phyloP scores from a whole-genome alignment of 2,113 vertebrate species.

The Pelvicachromis taeniatus region DNA sequence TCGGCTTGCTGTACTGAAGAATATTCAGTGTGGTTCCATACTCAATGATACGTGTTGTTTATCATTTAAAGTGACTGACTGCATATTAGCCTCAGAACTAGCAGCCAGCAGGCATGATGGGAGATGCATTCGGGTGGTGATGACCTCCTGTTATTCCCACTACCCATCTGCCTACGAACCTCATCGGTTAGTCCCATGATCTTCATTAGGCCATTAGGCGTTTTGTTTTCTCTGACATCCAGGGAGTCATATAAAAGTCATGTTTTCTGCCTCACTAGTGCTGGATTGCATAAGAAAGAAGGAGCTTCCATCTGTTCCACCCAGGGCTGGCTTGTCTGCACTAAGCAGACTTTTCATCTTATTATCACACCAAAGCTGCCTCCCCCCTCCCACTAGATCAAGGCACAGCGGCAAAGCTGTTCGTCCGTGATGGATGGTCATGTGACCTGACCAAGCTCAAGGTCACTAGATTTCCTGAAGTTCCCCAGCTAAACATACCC shows the following conservation, averaged over 20 bases:
- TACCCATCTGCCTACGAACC: neutral
- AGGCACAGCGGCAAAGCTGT: neutral
- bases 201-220: constrained; percentile 14
- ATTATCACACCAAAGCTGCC: neutral
- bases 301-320: constrained; percentile 41
- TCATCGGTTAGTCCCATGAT: neutral
- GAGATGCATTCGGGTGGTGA: neutral
- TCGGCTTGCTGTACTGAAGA: neutral
- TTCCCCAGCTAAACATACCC: neutral
- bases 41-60: neutral
- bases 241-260: constrained; percentile 14
- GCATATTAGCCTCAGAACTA: neutral
- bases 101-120: neutral
- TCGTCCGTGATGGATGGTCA: neutral
- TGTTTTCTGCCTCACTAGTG: constrained; percentile 20
- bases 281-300: constrained; percentile 41
- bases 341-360: constrained; percentile 12
- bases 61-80: neutral
- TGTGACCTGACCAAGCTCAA: neutral
- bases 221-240: constrained; percentile 13
- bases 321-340: neutral
- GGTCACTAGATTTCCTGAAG: neutral
- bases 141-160: neutral
- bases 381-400: neutral
- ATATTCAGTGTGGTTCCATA: neutral